phyloP scores from a whole-genome alignment of 1,140 invertebrate species.

The Adelges cooleyi region DNA sequence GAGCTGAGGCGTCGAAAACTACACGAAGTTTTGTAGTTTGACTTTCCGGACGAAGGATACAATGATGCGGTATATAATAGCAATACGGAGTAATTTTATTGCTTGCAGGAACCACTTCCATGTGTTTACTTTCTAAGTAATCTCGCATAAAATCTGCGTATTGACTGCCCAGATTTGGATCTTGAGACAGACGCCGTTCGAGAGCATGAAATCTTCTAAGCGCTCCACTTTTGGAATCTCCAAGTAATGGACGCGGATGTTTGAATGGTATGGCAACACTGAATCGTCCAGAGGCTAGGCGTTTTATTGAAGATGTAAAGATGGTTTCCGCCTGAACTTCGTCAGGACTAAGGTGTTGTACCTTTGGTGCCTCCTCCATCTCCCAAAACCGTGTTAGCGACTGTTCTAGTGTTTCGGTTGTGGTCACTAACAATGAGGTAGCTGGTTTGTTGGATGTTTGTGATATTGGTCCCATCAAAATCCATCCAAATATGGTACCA shows the following conservation, averaged over 20 bases:
- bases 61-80: conserved; percentile 35
- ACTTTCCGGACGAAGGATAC: conserved; percentile 31
- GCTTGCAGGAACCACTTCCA: background rate
- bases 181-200: too few species aligned
- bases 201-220: too few species aligned
- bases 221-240: too few species aligned
- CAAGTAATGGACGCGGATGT: too few species aligned
- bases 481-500: conserved; percentile 25
- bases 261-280: too few species aligned
- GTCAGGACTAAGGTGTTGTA: background rate
- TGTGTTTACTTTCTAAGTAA: background rate
- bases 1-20: conserved; percentile 37
- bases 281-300: too few species aligned
- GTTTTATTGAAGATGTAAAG: too few species aligned
- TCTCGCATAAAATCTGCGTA: background rate
- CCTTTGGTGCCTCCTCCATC: background rate
- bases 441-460: background rate
- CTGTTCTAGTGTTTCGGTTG: background rate
- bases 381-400: background rate
- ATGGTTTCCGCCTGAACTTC: too few species aligned
- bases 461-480: conserved; percentile 11
- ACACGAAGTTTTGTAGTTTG: conserved; percentile 35
- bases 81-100: too few species aligned
- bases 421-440: background rate
- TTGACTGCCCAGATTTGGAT: background rate